phyloP scores from a whole-genome alignment of 2,888 invertebrate genomes.

The Chymomyza fuscimana region DNA sequence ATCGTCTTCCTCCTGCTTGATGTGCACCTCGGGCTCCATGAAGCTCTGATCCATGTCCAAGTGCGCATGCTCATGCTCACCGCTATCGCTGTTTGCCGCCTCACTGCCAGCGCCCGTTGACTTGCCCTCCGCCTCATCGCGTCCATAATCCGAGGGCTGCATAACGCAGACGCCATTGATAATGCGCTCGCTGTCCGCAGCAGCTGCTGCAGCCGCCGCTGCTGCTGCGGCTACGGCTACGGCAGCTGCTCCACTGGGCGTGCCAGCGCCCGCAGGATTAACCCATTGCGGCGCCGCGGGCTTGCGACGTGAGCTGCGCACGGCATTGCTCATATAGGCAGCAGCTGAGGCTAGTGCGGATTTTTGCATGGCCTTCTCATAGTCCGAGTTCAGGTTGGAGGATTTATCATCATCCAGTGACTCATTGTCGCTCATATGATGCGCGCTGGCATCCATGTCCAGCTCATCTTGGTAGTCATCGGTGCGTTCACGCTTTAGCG shows the following conservation, averaged over 20 bases:
- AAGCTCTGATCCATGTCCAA: slow-evolving; percentile 75
- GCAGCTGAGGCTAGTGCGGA: slow-evolving; percentile 56
- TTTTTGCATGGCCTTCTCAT: slow-evolving; percentile 69
- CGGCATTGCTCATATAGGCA: slow-evolving; percentile 64
- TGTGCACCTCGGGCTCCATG: slow-evolving; percentile 78
- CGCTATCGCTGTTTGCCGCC: slow-evolving; percentile 45
- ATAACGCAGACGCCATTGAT: slow-evolving; percentile 97
- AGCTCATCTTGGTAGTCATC: slow-evolving; percentile 83
- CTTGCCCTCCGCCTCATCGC: slow-evolving; percentile 81
- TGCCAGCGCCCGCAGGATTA: slow-evolving; percentile 84
- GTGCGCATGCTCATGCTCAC: slow-evolving; percentile 62
- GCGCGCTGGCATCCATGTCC: slow-evolving; percentile 82
- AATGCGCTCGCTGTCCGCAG: slow-evolving; percentile 86
- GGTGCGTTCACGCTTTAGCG: slow-evolving; percentile 86
- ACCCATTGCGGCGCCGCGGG: slow-evolving; percentile 99
- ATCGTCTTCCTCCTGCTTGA: slow-evolving; percentile 78
- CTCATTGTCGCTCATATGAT: slow-evolving; percentile 77
- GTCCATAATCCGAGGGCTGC: slow-evolving; percentile 87
- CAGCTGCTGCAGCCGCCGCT: slow-evolving; percentile 63
- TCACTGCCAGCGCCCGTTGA: slow-evolving; percentile 86
- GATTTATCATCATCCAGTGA: slow-evolving; percentile 63
- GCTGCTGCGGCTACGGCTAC: slow-evolving; percentile 40
- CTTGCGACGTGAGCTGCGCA: slow-evolving; percentile 86
- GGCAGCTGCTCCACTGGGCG: slow-evolving; percentile 82
- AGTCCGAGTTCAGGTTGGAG: slow-evolving; percentile 74